Evolutionary conservation across 2,113 vertebrate species (phyloP).

Genomic region (Mustela lutreola): DNA sequence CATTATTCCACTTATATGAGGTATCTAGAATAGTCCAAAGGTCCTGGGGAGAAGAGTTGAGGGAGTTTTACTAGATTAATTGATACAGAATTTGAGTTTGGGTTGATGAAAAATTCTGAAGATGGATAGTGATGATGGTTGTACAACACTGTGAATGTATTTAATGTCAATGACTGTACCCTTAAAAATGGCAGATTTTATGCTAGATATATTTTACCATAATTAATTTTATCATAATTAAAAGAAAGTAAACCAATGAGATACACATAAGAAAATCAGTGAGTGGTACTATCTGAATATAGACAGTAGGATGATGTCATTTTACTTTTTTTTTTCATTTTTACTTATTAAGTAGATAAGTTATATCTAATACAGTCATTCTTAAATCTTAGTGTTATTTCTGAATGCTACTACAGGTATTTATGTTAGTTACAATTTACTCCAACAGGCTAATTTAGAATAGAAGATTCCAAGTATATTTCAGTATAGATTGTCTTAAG

Average conservation of each 20-base stretch:
- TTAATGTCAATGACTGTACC: background rate
- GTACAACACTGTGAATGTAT: background rate
- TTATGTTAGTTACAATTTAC: constrained; percentile 28
- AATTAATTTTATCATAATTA: constrained; percentile 25
- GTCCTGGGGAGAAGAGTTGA: background rate
- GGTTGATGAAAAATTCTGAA: background rate
- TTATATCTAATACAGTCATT: background rate
- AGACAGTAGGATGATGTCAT: background rate
- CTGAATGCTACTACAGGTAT: background rate
- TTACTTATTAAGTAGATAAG: constrained; percentile 38
- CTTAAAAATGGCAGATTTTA: constrained; percentile 25
- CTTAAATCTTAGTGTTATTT: constrained; percentile 35
- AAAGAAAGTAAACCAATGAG: background rate
- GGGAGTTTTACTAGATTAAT: background rate
- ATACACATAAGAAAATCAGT: background rate
- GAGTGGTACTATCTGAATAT: background rate
- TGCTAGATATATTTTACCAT: background rate
- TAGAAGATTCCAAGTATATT: constrained; percentile 29
- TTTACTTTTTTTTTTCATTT: background rate
- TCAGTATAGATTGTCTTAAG: background rate
- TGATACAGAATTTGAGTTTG: background rate
- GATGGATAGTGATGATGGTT: background rate
- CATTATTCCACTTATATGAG: background rate
- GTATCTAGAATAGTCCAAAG: background rate
- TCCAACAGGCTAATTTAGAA: background rate